Percentiles rank a stretch among this genome's conserved stretches.
These are phyloP conservation scores for Melanerpes formicivorus DNA, from an alignment of 2,113 vertebrate species.

Conservation along the genomic window DNA sequence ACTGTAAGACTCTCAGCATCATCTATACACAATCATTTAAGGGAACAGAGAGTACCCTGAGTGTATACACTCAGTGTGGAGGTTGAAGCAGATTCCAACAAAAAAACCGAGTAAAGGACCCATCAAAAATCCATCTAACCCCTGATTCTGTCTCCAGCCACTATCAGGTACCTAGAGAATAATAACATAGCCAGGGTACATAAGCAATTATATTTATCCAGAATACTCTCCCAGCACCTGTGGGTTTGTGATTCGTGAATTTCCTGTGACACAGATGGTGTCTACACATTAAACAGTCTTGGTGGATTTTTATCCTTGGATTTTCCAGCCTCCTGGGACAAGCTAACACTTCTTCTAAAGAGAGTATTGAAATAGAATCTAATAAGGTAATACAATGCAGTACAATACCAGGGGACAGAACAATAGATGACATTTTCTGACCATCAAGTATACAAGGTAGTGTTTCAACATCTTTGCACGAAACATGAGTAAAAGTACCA, in stretches of 20 bases:
- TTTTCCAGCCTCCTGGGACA: neutral
- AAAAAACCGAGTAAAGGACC: neutral
- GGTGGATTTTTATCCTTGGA: neutral
- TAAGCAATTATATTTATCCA: neutral
- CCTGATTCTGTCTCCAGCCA: neutral
- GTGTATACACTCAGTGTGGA: accelerated
- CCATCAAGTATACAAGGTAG: neutral
- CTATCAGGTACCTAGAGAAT: neutral
- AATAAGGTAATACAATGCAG: neutral
- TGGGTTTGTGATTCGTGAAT: neutral
- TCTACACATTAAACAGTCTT: neutral
- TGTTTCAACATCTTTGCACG: neutral
- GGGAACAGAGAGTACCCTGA: neutral
- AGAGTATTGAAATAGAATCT: neutral
- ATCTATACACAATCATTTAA: neutral
- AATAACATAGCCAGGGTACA: neutral
- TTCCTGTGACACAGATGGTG: neutral
- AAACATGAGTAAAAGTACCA: neutral
- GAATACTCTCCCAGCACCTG: neutral
- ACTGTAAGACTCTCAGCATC: neutral
- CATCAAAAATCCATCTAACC: neutral
- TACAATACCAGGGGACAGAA: neutral
- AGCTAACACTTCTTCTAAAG: neutral
- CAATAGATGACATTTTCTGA: neutral
- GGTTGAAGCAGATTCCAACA: neutral